phyloP scores from a whole-genome alignment of 1,140 invertebrate species.

The Trichonephila inaurata region DNA sequence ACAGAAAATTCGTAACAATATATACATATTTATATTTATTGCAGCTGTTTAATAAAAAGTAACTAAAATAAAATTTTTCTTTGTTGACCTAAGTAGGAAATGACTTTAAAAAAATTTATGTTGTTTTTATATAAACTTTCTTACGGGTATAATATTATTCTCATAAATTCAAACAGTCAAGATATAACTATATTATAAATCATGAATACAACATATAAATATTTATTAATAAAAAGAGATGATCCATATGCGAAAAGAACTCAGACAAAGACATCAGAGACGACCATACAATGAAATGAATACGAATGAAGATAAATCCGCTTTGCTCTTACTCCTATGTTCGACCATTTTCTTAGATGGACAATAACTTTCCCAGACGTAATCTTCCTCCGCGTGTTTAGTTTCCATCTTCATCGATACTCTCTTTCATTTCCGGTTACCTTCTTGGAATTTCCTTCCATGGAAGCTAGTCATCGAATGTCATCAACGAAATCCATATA shows the following conservation, averaged over 20 bases:
- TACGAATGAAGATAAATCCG: neutral
- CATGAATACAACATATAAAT: too few relatives aligned
- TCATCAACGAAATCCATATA: neutral
- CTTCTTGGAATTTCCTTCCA: neutral
- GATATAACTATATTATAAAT: too few relatives aligned
- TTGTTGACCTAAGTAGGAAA: too few relatives aligned
- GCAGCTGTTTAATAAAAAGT: too few relatives aligned
- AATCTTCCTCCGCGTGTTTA: conserved; percentile 9
- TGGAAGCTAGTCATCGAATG: neutral
- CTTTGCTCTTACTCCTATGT: neutral
- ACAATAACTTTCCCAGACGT: neutral
- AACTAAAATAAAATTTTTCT: too few relatives aligned
- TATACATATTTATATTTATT: too few relatives aligned
- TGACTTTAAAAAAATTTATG: too few relatives aligned
- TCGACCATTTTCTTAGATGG: neutral
- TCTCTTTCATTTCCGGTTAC: conserved; percentile 1
- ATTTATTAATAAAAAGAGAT: neutral
- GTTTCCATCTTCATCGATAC: conserved; percentile 1
- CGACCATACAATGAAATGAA: neutral
- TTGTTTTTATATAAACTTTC: too few relatives aligned
- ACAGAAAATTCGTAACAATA: too few relatives aligned
- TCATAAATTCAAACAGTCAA: too few relatives aligned
- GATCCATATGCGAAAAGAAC: neutral
- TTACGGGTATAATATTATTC: too few relatives aligned
- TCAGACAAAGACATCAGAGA: neutral